Base-by-base conservation (phyloP, 1,140 invertebrate species). In the Wasmannia auropunctata region DNA sequence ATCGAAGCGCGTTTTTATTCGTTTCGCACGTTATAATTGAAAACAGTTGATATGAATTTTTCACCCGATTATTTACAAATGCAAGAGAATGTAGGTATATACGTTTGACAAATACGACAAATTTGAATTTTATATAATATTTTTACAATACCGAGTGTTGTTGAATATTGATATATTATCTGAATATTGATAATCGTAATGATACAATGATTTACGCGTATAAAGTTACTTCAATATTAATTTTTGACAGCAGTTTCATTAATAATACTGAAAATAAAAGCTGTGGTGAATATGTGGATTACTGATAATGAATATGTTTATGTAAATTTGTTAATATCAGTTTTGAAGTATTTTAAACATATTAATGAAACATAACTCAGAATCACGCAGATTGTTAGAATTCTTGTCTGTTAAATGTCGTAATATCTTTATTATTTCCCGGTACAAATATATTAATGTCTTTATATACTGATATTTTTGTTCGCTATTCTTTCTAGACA, bases 91-190 rank as follows among this genome's bases (percentile, higher is more conserved):
- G 8, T n/a, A n/a, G n/a, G n/a, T 76, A 34, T n/a, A 31, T 22
- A 28, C 25, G 25, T 76, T 76, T 43, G 19, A 76, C 16, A 28
- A 76, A 76, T 40, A 58, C 16, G 4, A 58, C 16, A 4, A 46
- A 54, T 76, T 75, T 60, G 40, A 58, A 76, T 76, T 60, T 62
- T 7, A 43, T 60, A 60, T 60, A 56, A 62, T 43, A 76, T 19
- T 62, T 43, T 62, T 76, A 58, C n/a, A 16, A 28, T 70, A 19
- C 54, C 8, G 16, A 0, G 22, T 4, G 0, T 49, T 16, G 31
- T 1, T 34, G 28, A 51, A 37, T 22, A 72, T 22, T 51, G 19
- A 54, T 51, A 51, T 7, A 54, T 43, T 43, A 49, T 19, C n/a
- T 19, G 19, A 49, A 19, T 49, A 51, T 31, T 7, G 8, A n/a